phyloP scores from a whole-genome alignment of 1,140 invertebrate genomes.

The Cyphomyrmex costatus region DNA sequence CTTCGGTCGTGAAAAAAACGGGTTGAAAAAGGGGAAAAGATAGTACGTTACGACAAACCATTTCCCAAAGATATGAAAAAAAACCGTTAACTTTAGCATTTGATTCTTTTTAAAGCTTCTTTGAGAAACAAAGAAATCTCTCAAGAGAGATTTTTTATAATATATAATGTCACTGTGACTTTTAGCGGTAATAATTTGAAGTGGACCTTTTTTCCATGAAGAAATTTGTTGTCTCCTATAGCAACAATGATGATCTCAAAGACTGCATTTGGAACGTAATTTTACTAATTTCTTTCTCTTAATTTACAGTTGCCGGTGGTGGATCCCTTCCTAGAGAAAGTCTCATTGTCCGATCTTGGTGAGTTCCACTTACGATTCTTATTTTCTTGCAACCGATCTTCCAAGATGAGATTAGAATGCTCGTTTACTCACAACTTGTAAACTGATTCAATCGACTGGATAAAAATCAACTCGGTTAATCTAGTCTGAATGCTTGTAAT shows the following conservation, averaged over 20 bases:
- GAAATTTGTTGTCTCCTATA: not conserved
- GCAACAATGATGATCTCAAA: not conserved
- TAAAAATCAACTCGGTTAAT: not conserved
- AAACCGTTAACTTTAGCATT: not conserved
- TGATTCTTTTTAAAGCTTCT: not conserved
- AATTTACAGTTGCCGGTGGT: slow-evolving; percentile 94
- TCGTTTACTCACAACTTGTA: not conserved
- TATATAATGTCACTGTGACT: not conserved
- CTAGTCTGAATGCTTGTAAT: not conserved
- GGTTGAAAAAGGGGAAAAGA: not conserved
- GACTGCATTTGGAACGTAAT: not conserved
- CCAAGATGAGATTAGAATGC: not conserved
- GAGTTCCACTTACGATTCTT: slow-evolving; percentile 85
- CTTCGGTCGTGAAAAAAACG: not conserved
- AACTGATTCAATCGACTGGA: not conserved
- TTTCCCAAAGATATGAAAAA: not conserved
- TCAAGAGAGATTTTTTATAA: not conserved
- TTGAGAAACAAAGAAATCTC: not conserved
- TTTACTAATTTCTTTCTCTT: slow-evolving; percentile 49
- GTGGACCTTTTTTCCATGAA: not conserved
- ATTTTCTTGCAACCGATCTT: not conserved
- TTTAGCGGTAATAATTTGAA: not conserved
- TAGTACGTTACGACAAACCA: not conserved
- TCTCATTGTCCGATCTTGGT: slow-evolving; percentile 94
- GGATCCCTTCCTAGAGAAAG: slow-evolving; percentile 96